Base-by-base conservation (phyloP, 1,140 invertebrate species). In the Bicyclus anynana region DNA sequence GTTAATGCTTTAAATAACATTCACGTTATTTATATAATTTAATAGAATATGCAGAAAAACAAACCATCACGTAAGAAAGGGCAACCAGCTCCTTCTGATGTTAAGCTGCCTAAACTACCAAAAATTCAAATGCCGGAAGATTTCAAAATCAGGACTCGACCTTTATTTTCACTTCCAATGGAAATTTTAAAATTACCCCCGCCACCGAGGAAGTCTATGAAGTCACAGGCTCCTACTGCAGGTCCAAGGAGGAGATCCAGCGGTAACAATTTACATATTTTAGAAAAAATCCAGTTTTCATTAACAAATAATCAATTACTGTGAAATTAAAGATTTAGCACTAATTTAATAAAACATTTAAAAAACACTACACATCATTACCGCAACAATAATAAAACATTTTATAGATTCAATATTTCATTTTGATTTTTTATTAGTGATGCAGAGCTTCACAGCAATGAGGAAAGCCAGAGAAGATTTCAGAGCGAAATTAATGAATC, bases 381-480 rank as follows among this genome's bases (percentile, higher is more conserved):
- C n/a, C n/a, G n/a, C n/a, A n/a, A n/a, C n/a, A n/a, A n/a, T n/a
- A n/a, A n/a, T n/a, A n/a, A n/a, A n/a, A n/a, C n/a, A n/a, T n/a
- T n/a, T n/a, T n/a, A n/a, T n/a, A n/a, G n/a, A 21, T 6, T 21
- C 2, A 46, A 46, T 21, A 27, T 27, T 9, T 12, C 12, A 5
- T 29, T 5, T 29, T 33, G 0, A 33, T 3, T 17, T 53, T 59
- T 63, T 70, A 72, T 61, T 70, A 86, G 89, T 89, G 53, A 85
- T 91, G 80, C 80, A 90, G 77, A 91, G 91, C 29, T 95, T 93
- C 72, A 91, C 93, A 2, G 84, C 89, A 3, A 90, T 94, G 74
- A 92, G 94, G 27, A 92, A 93, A 85, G 93, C 94, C 59, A 89
- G 96, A 20, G 95, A 97, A 85, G 91, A 94, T 58, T 98, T 97